These are phyloP conservation scores for Climacteris rufus DNA, from an alignment of 2,113 vertebrate species.

Conservation along the genomic window DNA sequence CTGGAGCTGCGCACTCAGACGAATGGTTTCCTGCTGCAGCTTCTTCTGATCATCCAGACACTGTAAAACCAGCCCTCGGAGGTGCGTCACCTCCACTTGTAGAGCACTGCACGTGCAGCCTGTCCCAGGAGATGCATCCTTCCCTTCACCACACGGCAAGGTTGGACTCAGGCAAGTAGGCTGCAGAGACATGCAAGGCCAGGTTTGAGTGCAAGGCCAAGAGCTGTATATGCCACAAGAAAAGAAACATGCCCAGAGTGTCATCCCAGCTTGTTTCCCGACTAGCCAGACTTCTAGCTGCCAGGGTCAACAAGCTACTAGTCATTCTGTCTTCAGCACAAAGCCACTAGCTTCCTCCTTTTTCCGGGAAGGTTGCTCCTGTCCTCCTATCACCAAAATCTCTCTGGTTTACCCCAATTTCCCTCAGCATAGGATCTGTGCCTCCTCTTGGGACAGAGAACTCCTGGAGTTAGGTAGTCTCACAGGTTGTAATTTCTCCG, in stretches of 20 bases:
- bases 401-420: background rate
- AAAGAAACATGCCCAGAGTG: background rate
- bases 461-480: background rate
- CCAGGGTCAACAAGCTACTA: background rate
- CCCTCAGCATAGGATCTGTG: background rate
- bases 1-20: conserved; percentile 70
- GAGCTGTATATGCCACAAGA: background rate
- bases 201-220: background rate
- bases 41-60: conserved; percentile 76
- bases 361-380: background rate
- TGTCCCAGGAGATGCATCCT: background rate
- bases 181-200: conserved; percentile 35
- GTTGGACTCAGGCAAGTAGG: conserved; percentile 69
- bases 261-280: background rate
- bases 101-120: conserved; percentile 67
- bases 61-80: conserved; percentile 70
- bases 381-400: background rate
- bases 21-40: conserved; percentile 72
- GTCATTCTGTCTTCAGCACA: background rate
- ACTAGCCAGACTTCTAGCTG: background rate
- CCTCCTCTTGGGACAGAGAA: background rate
- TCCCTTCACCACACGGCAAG: conserved; percentile 41
- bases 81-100: conserved; percentile 61
- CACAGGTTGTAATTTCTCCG: background rate
- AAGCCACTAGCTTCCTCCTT: background rate